phyloP scores from a whole-genome alignment of 2,888 invertebrate species.

The Ectemnius continuus region DNA sequence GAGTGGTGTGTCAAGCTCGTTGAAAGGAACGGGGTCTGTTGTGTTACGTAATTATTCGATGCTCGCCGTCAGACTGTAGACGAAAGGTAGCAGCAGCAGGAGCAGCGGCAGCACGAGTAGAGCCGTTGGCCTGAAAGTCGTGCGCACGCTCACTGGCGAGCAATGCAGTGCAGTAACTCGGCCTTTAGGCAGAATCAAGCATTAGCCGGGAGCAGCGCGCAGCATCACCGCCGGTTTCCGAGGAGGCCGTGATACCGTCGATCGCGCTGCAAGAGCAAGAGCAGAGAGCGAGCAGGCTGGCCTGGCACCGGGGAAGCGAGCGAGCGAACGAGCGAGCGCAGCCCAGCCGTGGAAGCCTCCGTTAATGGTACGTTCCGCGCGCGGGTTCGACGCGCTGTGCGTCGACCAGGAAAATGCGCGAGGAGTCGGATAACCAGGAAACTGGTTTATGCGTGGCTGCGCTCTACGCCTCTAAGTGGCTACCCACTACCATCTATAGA shows the following conservation, averaged over 20 bases:
- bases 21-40: conserved; percentile 26
- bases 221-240: conserved; percentile 39
- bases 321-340: conserved; percentile 41
- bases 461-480: conserved; percentile 64
- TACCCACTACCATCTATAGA: conserved; percentile 62
- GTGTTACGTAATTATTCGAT: conserved; percentile 62
- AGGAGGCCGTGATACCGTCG: conserved; percentile 44
- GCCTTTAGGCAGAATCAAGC: conserved; percentile 43
- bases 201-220: conserved; percentile 38
- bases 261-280: conserved; percentile 38
- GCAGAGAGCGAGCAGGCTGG: not conserved
- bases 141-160: conserved; percentile 37
- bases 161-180: conserved; percentile 26
- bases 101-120: conserved; percentile 19
- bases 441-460: conserved; percentile 76
- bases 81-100: conserved; percentile 1
- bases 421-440: conserved; percentile 74
- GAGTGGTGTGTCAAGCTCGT: conserved; percentile 1
- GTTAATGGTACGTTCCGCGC: conserved; percentile 70
- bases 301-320: not conserved
- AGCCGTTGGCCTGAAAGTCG: conserved; percentile 16
- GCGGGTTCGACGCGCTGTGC: conserved; percentile 67
- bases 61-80: conserved; percentile 27
- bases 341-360: conserved; percentile 55
- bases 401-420: conserved; percentile 70